Conservation (phyloP, 2,888 invertebrate species). For the Euplagia quadripunctaria region DNA sequence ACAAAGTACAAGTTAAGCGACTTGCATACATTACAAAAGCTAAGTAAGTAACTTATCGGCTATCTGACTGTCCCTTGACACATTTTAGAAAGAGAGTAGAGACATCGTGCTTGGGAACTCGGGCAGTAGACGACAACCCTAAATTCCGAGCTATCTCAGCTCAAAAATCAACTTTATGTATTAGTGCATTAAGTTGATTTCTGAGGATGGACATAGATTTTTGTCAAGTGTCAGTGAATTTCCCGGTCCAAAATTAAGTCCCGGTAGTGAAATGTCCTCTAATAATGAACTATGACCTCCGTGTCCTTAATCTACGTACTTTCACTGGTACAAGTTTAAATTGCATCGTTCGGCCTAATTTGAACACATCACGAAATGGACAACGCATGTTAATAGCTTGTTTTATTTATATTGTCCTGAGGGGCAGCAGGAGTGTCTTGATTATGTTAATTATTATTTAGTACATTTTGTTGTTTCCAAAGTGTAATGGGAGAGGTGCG, state of each 20-base stretch:
- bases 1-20: slow-evolving; percentile 27
- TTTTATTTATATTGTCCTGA: slow-evolving; percentile 59
- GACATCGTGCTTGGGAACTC: slow-evolving; percentile 31
- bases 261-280: slow-evolving; percentile 54
- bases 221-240: slow-evolving; percentile 34
- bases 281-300: slow-evolving; percentile 67
- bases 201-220: slow-evolving; percentile 14
- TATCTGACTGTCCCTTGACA: slow-evolving; percentile 37
- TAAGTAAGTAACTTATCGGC: slow-evolving; percentile 37
- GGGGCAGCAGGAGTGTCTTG: slow-evolving; percentile 31
- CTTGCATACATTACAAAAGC: slow-evolving; percentile 37
- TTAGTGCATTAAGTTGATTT: slow-evolving; percentile 6
- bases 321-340: slow-evolving; percentile 62
- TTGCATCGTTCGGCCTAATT: slow-evolving; percentile 62
- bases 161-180: slow-evolving; percentile 18
- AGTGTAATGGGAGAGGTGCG: neutral
- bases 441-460: slow-evolving; percentile 46
- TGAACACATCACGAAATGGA: slow-evolving; percentile 64
- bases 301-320: slow-evolving; percentile 45
- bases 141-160: neutral
- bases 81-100: slow-evolving; percentile 33
- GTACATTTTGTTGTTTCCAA: slow-evolving; percentile 32
- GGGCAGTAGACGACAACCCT: slow-evolving; percentile 13
- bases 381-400: slow-evolving; percentile 71
- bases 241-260: slow-evolving; percentile 35